Evolutionary conservation across 2,888 invertebrate species (phyloP).

Genomic region (Pycnomerus fuliginosus): DNA sequence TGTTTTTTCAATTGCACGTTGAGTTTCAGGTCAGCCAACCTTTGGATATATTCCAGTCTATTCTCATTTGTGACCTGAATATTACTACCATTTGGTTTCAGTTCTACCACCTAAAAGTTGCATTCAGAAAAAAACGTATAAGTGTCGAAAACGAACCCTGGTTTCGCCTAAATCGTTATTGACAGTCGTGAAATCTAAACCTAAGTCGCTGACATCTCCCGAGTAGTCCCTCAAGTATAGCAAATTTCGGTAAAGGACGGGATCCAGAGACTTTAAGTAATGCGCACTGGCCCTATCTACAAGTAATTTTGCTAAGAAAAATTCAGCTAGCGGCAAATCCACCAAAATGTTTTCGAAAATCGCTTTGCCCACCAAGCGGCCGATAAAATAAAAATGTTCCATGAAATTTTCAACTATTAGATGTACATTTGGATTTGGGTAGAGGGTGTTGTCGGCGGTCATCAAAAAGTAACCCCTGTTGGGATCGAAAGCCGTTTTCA

Average conservation of each 20-base stretch:
- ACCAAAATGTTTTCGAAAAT: conserved; percentile 89
- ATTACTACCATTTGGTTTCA: conserved; percentile 87
- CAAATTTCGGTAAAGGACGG: conserved; percentile 86
- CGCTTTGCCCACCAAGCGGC: conserved; percentile 58
- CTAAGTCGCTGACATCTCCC: conserved; percentile 83
- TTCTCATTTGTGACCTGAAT: conserved; percentile 90
- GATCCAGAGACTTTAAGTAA: conserved; percentile 91
- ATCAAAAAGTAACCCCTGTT: conserved; percentile 90
- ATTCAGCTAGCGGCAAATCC: conserved; percentile 93
- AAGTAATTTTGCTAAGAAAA: conserved; percentile 87
- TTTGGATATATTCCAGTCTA: conserved; percentile 93
- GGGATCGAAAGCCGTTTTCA: conserved; percentile 95
- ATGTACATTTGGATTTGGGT: conserved; percentile 93
- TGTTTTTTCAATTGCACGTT: conserved; percentile 88
- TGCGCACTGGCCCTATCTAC: conserved; percentile 79
- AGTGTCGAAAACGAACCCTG: conserved; percentile 55
- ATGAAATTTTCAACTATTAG: conserved; percentile 82
- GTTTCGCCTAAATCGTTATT: conserved; percentile 89
- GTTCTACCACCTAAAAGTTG: conserved; percentile 71
- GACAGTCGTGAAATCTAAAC: conserved; percentile 90
- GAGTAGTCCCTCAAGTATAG: conserved; percentile 82
- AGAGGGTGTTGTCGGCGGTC: conserved; percentile 89
- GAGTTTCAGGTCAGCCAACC: conserved; percentile 93
- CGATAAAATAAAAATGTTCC: conserved; percentile 92
- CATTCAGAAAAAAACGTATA: background rate